Percentiles rank a stretch among this genome's conserved stretches.
phyloP scores from a whole-genome alignment of 1,140 invertebrate genomes.

The Drosophila lowei region DNA sequence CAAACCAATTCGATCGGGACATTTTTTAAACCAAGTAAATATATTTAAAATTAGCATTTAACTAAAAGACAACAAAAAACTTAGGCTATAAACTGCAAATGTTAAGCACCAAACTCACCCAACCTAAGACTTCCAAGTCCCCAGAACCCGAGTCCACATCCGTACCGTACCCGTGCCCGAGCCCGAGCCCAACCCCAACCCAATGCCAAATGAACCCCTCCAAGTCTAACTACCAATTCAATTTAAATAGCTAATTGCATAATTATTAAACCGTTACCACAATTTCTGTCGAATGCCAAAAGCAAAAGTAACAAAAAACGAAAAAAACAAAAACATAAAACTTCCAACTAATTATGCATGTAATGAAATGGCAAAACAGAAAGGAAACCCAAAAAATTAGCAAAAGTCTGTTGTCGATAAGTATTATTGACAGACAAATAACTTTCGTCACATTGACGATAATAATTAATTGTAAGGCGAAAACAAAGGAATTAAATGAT shows the following conservation, averaged over 20 bases:
- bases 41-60: conserved; percentile 76
- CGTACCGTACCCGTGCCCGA: not conserved
- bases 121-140: conserved; percentile 17
- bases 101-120: conserved; percentile 68
- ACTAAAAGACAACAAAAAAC: conserved; percentile 60
- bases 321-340: conserved; percentile 36
- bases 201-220: conserved; percentile 23
- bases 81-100: conserved; percentile 71
- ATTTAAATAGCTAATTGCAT: conserved; percentile 79
- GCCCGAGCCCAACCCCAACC: conserved; percentile 29
- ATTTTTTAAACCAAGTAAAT: conserved; percentile 65
- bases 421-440: conserved; percentile 82
- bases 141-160: conserved; percentile 35
- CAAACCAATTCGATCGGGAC: conserved; percentile 53
- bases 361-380: conserved; percentile 55
- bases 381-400: conserved; percentile 51
- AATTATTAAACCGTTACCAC: conserved; percentile 72
- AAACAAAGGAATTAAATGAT: conserved; percentile 77
- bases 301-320: conserved; percentile 45
- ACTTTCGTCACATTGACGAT: conserved; percentile 82
- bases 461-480: conserved; percentile 77
- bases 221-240: conserved; percentile 66
- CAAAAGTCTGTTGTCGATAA: conserved; percentile 82
- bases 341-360: conserved; percentile 65
- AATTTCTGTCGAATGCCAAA: conserved; percentile 61